Evolutionary conservation across 2,888 invertebrate species (phyloP).

Genomic region (Choreutis nemorana): DNA sequence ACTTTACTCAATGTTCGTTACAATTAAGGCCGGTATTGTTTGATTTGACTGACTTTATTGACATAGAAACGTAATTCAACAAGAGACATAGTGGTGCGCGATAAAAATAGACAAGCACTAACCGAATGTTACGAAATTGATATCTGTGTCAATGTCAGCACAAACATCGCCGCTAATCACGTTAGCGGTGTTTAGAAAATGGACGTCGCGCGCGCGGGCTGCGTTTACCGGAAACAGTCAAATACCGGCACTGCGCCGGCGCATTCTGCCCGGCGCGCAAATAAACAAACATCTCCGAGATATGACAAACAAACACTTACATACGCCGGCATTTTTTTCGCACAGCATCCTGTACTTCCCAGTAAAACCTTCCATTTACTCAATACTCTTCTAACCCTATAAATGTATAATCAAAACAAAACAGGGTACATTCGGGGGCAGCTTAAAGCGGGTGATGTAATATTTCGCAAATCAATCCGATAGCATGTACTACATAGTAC

Average conservation of each 20-base stretch:
- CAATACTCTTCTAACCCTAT: neutral
- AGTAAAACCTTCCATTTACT: constrained; percentile 11
- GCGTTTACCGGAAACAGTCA: constrained; percentile 24
- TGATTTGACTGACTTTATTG: too few species aligned
- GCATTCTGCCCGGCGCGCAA: constrained; percentile 21
- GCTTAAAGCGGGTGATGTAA: too few species aligned
- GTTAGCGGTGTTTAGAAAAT: constrained; percentile 2
- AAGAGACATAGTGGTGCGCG: too few species aligned
- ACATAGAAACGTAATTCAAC: too few species aligned
- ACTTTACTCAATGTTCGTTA: too few species aligned
- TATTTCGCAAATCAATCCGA: too few species aligned
- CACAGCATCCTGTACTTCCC: too few species aligned
- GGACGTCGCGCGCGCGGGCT: too few species aligned
- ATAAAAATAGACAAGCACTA: constrained; percentile 23
- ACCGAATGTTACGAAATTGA: constrained; percentile 31
- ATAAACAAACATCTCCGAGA: constrained; percentile 21
- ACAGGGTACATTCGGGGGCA: too few species aligned
- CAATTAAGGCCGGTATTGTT: too few species aligned
- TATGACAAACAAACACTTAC: constrained; percentile 15
- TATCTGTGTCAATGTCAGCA: constrained; percentile 45
- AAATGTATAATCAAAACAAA: neutral
- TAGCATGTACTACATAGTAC: neutral
- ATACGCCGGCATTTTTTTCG: constrained; percentile 7
- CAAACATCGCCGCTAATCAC: constrained; percentile 10
- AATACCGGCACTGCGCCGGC: constrained; percentile 21